These are phyloP conservation scores for Nixonia krombeini DNA, from an alignment of 1,140 invertebrate species.

Conservation along the genomic window DNA sequence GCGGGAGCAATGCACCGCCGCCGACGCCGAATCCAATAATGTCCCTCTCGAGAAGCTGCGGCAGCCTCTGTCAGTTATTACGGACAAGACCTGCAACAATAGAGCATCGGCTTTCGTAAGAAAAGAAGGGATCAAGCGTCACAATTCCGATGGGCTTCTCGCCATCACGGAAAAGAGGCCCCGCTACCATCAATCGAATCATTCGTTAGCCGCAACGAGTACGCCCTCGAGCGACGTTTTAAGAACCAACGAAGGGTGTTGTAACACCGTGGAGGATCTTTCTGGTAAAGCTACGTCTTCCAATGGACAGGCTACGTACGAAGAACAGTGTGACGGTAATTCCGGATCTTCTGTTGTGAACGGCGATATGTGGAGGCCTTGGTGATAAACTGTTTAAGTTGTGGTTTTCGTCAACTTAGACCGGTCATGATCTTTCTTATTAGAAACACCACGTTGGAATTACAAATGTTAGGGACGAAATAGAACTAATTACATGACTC, in stretches of 20 bases:
- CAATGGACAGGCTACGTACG: slow-evolving; percentile 16
- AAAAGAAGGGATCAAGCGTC: slow-evolving; percentile 56
- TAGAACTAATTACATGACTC: too few species aligned
- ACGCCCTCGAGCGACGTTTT: slow-evolving; percentile 7
- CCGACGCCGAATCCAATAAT: slow-evolving; percentile 13
- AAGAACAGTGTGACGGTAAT: slow-evolving; percentile 41
- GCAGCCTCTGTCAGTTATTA: slow-evolving; percentile 66
- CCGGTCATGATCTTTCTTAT: too few species aligned
- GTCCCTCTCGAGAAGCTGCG: slow-evolving; percentile 40
- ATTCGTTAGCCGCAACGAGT: slow-evolving; percentile 39
- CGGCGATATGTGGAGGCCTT: slow-evolving; percentile 72
- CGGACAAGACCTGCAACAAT: slow-evolving; percentile 63
- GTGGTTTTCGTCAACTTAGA: too few species aligned
- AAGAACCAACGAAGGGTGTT: slow-evolving; percentile 48
- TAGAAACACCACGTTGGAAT: too few species aligned
- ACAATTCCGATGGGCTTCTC: slow-evolving; percentile 60
- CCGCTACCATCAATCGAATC: slow-evolving; percentile 56
- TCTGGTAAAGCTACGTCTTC: slow-evolving; percentile 51
- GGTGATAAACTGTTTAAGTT: too few species aligned
- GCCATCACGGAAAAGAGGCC: slow-evolving; percentile 62
- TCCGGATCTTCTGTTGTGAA: slow-evolving; percentile 54
- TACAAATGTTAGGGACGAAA: too few species aligned
- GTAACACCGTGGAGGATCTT: slow-evolving; percentile 48
- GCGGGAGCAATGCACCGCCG: slow-evolving; percentile 31
- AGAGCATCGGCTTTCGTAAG: slow-evolving; percentile 21